These are phyloP conservation scores for Polydrusus cervinus DNA, from an alignment of 2,888 invertebrate genomes.

Conservation along the genomic window DNA sequence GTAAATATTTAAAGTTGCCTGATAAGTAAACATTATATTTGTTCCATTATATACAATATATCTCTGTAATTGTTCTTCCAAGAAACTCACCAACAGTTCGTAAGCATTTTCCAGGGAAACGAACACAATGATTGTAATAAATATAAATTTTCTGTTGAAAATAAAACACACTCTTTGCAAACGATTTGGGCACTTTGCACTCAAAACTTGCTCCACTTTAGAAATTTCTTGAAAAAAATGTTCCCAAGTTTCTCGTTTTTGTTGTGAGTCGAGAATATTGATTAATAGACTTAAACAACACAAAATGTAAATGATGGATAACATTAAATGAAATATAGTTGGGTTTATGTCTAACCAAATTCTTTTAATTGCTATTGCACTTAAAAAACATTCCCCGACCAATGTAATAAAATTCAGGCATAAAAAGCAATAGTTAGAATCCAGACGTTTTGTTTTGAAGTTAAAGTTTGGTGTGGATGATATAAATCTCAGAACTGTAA, in stretches of 20 bases:
- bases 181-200: background rate
- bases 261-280: background rate
- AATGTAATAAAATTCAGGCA: background rate
- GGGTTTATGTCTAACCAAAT: background rate
- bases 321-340: background rate
- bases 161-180: background rate
- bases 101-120: too few species aligned
- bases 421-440: background rate
- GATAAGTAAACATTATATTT: too few species aligned
- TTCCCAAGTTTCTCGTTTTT: background rate
- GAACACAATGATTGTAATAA: background rate
- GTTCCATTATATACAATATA: too few species aligned
- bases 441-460: background rate
- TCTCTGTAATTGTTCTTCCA: too few species aligned
- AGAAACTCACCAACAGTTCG: too few species aligned
- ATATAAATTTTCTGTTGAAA: background rate
- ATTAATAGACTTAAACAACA: background rate
- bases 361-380: background rate
- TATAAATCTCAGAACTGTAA: slow-evolving; percentile 13
- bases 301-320: background rate
- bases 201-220: background rate
- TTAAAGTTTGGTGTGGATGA: slow-evolving; percentile 8
- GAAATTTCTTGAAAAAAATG: background rate
- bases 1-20: too few species aligned
- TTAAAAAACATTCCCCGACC: background rate